Conservation (phyloP, 2,888 invertebrate species). For the Monoplex corrugatus region DNA sequence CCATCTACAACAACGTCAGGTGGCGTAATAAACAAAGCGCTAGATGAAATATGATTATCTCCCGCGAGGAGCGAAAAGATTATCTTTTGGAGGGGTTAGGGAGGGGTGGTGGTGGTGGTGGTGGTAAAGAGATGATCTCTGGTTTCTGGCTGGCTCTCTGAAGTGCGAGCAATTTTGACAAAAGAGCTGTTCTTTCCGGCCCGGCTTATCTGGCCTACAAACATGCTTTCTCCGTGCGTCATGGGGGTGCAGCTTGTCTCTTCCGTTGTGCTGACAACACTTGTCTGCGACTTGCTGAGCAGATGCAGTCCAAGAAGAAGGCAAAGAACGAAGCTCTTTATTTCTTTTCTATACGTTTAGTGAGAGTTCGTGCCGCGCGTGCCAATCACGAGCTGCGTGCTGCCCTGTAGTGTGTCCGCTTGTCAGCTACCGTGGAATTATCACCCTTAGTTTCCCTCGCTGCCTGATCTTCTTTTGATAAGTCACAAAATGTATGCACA, state of each 20-base stretch:
- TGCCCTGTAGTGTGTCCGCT: conserved; percentile 27
- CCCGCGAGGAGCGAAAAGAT: not conserved
- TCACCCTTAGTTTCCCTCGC: not conserved
- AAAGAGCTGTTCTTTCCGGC: conserved; percentile 36
- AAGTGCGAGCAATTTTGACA: not conserved
- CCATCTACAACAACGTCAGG: conserved; percentile 24
- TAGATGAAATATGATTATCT: conserved; percentile 1
- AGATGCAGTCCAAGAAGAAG: not conserved
- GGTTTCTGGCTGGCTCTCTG: not conserved
- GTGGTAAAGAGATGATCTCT: not conserved
- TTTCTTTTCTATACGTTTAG: too few relatives aligned
- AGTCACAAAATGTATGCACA: conserved; percentile 14
- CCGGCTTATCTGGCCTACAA: not conserved
- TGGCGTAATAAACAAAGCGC: conserved; percentile 32
- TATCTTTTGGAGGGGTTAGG: not conserved
- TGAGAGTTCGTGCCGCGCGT: conserved; percentile 24
- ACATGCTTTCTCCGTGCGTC: conserved; percentile 41
- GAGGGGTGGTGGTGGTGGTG: not conserved
- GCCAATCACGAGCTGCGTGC: not conserved
- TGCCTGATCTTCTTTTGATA: not conserved
- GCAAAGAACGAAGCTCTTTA: too few relatives aligned
- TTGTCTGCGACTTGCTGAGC: conserved; percentile 39
- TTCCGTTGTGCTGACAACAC: conserved; percentile 33
- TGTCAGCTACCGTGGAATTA: conserved; percentile 26
- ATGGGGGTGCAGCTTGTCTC: conserved; percentile 24